Percentiles rank a stretch among this genome's conserved stretches.
These are phyloP conservation scores for Leucoraja ocellata DNA, from an alignment of 2,797 vertebrate species.

Conservation along the genomic window DNA sequence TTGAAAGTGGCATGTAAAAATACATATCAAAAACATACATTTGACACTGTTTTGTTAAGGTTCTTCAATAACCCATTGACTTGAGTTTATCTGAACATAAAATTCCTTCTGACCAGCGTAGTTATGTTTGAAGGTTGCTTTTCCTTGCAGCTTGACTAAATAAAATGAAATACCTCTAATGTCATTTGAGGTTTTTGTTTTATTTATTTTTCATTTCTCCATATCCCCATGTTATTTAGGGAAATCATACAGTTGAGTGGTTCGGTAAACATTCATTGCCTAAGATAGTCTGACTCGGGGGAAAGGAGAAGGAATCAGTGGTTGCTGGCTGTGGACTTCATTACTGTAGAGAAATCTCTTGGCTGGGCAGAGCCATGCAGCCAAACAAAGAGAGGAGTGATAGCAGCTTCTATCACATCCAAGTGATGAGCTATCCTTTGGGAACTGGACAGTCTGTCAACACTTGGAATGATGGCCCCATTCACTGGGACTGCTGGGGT, in stretches of 20 bases:
- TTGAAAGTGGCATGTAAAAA: not conserved
- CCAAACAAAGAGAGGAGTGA: no score
- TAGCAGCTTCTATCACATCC: no score
- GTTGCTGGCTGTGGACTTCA: no score
- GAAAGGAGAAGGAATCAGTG: not conserved
- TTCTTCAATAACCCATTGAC: slow-evolving; percentile 34
- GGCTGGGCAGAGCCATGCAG: no score
- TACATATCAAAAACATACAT: not conserved
- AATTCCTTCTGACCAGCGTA: not conserved
- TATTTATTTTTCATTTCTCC: not conserved
- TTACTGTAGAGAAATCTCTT: no score
- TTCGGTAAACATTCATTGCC: not conserved
- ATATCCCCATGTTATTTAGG: not conserved
- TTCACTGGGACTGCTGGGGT: no score
- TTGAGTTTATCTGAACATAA: not conserved
- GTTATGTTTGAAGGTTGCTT: slow-evolving; percentile 25
- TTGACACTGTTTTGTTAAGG: not conserved
- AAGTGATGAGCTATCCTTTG: no score
- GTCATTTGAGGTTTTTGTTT: not conserved
- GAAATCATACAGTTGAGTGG: no score
- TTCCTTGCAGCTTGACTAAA: not conserved
- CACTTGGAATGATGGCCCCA: no score
- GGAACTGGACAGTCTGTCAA: no score
- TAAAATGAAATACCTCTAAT: not conserved
- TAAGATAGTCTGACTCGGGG: not conserved